Conservation (phyloP, 2,797 vertebrate species). For the Cynopterus sphinx region DNA sequence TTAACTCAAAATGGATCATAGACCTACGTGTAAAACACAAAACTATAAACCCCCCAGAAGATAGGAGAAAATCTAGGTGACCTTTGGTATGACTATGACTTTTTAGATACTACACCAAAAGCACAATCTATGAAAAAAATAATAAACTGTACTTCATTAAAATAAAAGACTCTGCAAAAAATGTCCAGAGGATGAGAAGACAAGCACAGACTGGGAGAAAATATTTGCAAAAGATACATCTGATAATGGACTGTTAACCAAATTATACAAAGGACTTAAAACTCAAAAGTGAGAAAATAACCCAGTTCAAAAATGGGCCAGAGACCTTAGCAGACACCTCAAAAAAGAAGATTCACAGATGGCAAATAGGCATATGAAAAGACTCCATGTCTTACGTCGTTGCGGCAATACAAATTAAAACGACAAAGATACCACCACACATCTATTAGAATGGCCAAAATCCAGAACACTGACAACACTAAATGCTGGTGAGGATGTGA, state of each 20-base stretch:
- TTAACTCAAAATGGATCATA: not conserved
- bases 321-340: not conserved
- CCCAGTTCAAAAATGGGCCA: not conserved
- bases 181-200: not conserved
- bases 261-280: not conserved
- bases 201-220: not conserved
- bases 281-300: not conserved
- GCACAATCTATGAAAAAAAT: not conserved
- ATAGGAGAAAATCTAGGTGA: not conserved
- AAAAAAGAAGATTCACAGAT: not conserved
- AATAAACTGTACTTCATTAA: not conserved
- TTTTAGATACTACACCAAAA: not conserved
- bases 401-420: not conserved
- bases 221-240: not conserved
- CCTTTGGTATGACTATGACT: not conserved
- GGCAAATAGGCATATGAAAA: not conserved
- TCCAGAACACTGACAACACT: not conserved
- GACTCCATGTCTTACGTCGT: not conserved
- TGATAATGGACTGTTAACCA: not conserved
- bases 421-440: not conserved
- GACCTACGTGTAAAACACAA: not conserved
- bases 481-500: not conserved
- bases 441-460: not conserved
- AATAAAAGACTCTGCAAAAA: not conserved
- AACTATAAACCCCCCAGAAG: not conserved